Conservation (phyloP, 2,888 invertebrate genomes). For the Polydesmus complanatus region DNA sequence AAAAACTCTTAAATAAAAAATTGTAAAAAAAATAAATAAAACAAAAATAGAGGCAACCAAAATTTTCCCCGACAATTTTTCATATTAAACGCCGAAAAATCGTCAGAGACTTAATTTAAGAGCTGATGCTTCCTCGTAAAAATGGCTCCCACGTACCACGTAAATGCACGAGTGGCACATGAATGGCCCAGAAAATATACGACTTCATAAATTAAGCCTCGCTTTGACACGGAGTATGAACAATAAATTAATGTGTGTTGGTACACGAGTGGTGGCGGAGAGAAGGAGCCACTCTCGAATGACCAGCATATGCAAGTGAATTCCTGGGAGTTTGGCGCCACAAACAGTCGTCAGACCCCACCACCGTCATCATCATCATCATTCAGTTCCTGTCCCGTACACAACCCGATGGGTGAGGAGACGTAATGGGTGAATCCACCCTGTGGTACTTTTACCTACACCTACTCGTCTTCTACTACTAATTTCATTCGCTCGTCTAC, state of each 20-base stretch:
- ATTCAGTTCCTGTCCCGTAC: background rate
- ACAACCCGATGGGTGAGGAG: background rate
- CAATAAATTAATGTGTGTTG: background rate
- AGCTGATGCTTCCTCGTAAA: too few species aligned
- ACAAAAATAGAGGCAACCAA: too few species aligned
- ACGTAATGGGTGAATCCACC: background rate
- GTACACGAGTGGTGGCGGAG: too few species aligned
- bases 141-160: too few species aligned
- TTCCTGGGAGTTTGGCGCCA: background rate
- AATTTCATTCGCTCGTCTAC: background rate
- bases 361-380: background rate
- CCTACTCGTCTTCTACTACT: background rate
- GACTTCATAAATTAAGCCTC: background rate
- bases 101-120: too few species aligned
- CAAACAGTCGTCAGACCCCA: background rate
- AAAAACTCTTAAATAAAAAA: too few species aligned
- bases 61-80: too few species aligned
- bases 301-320: background rate
- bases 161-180: too few species aligned
- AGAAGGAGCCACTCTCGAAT: too few species aligned
- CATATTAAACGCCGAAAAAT: too few species aligned
- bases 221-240: background rate
- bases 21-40: too few species aligned
- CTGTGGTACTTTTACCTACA: background rate
- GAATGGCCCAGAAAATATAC: background rate